phyloP scores from a whole-genome alignment of 1,140 invertebrate genomes.

The Pseudomyrmex dendroicus region DNA sequence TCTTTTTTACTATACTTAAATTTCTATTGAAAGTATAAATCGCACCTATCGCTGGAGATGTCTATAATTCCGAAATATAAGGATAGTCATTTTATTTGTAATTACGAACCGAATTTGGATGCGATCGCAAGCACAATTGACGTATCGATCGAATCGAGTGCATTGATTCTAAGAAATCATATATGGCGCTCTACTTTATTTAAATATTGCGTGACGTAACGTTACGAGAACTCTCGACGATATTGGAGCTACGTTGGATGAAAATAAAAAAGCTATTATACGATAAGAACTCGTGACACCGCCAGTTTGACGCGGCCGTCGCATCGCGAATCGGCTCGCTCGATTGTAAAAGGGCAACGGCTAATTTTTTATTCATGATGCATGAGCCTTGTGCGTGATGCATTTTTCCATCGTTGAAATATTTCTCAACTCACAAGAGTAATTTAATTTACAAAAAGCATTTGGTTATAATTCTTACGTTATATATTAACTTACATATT shows the following conservation, averaged over 20 bases:
- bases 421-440: conserved; percentile 12
- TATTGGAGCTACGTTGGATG: conserved; percentile 38
- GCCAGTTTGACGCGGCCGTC: conserved; percentile 25
- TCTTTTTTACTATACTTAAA: neutral
- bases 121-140: neutral
- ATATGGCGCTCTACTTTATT: conserved; percentile 41
- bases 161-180: neutral
- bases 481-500: conserved; percentile 4
- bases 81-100: neutral
- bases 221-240: conserved; percentile 19
- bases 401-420: conserved; percentile 30
- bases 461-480: neutral
- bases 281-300: conserved; percentile 1
- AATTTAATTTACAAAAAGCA: conserved; percentile 6
- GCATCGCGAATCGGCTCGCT: conserved; percentile 33
- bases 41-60: conserved; percentile 1
- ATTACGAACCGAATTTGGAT: conserved; percentile 12
- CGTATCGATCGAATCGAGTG: neutral
- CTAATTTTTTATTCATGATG: conserved; percentile 48
- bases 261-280: conserved; percentile 50
- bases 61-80: conserved; percentile 20
- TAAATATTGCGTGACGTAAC: conserved; percentile 26
- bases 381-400: conserved; percentile 11
- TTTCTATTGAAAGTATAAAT: neutral
- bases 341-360: conserved; percentile 35